Evolutionary conservation across 2,113 vertebrate genomes (phyloP), one percentile per base, ranked within the genome.

Genomic region (Chitala chitala): DNA sequence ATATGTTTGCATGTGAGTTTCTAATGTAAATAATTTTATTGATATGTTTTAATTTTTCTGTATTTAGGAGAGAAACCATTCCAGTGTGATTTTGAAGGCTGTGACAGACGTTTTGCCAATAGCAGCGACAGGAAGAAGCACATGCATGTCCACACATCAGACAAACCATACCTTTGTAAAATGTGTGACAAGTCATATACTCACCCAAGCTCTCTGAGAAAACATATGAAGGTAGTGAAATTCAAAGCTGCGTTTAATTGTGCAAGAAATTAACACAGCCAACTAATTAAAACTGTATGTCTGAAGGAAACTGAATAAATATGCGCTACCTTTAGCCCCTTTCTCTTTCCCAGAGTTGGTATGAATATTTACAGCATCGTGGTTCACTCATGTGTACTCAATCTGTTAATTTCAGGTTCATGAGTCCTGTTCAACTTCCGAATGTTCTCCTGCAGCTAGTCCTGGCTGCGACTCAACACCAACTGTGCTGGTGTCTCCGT

Each of bases 121-220:
- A 94, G 92, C 86, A 94, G 93, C 77, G 92, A 94, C 81, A 76
- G 92, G 68, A 94, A 94, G 88, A 94, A 94, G 79, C 93, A 94
- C 87, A 92, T 93, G 92, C 93, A 94, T 33, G 93, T 94, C 53
- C 93, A 94, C 87, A 94, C 93, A 36, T 93, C 91, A 20, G 93
- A 94, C 75, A 94, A 94, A 77, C 93, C 93, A 69, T 94, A 94
- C 82, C 82, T 95, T 81, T 95, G 93, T 86, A 94, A 93, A 86
- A 91, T 93, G 91, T 94, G 93, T 50, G 93, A 93, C 87, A 94
- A 94, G 79, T 94, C 93, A 36, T 94, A 94, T 88, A 94, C 93
- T 0, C 93, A 94, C 72, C 93, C 93, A 85, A 94, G 93, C 78
- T 94, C 93, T 0, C 87, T 94, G 72, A 81, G 93, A 72, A 94